phyloP scores from a whole-genome alignment of 2,113 vertebrate species.

The Pao palembangensis region DNA sequence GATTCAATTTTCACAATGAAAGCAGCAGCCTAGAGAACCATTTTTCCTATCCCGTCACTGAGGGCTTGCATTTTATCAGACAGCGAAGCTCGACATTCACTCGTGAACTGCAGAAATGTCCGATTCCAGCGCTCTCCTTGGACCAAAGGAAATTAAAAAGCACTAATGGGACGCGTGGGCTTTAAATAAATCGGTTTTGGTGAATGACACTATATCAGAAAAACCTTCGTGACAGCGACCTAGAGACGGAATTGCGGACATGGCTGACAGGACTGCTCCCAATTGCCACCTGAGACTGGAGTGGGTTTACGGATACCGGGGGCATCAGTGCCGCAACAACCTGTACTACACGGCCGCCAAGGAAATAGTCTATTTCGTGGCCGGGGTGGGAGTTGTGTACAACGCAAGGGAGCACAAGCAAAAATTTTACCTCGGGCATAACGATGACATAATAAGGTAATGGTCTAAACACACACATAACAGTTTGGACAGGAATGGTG shows the following conservation, averaged over 20 bases:
- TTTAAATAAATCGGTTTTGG: constrained; percentile 65
- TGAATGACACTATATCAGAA: constrained; percentile 66
- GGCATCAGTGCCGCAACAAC: constrained; percentile 99
- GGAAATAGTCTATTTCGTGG: constrained; percentile 97
- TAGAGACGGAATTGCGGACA: constrained; percentile 75
- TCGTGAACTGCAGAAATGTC: constrained; percentile 48
- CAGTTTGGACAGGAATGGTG: constrained; percentile 5
- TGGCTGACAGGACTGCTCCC: constrained; percentile 96
- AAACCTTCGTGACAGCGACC: constrained; percentile 49
- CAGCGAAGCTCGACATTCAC: constrained; percentile 27
- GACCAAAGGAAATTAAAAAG: constrained; percentile 48
- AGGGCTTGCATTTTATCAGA: constrained; percentile 3
- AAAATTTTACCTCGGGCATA: constrained; percentile 98
- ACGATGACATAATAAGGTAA: constrained; percentile 99
- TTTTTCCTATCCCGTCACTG: constrained; percentile 19
- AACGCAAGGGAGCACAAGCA: constrained; percentile 97
- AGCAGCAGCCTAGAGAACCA: constrained; percentile 20
- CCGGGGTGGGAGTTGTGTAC: constrained; percentile 95
- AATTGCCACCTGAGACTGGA: constrained; percentile 96
- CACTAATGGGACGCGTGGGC: constrained; percentile 59
- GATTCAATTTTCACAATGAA: constrained; percentile 42
- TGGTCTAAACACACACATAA: not conserved
- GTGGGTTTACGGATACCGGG: constrained; percentile 98
- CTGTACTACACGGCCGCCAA: constrained; percentile 97
- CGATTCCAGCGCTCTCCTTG: constrained; percentile 40